Percentiles rank a stretch among this genome's conserved stretches.
These are phyloP conservation scores for Elysia crispata DNA, from an alignment of 2,888 invertebrate species.

Conservation along the genomic window DNA sequence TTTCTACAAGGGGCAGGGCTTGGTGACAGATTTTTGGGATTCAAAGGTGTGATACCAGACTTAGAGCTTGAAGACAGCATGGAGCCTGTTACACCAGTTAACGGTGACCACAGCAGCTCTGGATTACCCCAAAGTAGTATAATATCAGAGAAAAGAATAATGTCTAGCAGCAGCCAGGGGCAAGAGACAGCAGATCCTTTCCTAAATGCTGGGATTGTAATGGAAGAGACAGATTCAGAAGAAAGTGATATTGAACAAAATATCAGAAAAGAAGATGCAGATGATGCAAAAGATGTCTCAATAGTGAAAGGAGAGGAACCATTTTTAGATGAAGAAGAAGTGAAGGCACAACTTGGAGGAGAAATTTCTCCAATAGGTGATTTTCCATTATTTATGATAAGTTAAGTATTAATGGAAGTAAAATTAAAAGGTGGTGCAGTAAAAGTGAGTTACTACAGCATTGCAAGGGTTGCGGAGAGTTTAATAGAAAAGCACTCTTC, in stretches of 20 bases:
- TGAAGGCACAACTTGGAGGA: background rate
- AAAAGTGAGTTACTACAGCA: too few relatives aligned
- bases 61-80: conserved; percentile 37
- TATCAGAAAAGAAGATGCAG: background rate
- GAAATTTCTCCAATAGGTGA: background rate
- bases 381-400: background rate
- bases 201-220: background rate
- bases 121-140: background rate
- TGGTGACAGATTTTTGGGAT: background rate
- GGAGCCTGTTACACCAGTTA: conserved; percentile 34
- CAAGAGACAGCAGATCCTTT: conserved; percentile 4
- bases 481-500: too few relatives aligned
- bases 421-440: too few relatives aligned
- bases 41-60: background rate
- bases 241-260: background rate
- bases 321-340: background rate
- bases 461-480: too few relatives aligned
- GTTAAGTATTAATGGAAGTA: background rate
- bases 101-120: background rate
- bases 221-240: conserved; percentile 16
- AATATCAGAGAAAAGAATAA: background rate
- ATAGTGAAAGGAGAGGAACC: background rate
- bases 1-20: background rate
- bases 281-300: background rate
- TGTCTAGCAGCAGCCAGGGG: background rate